phyloP scores from a whole-genome alignment of 2,797 vertebrate genomes.

The Rhinella marina region DNA sequence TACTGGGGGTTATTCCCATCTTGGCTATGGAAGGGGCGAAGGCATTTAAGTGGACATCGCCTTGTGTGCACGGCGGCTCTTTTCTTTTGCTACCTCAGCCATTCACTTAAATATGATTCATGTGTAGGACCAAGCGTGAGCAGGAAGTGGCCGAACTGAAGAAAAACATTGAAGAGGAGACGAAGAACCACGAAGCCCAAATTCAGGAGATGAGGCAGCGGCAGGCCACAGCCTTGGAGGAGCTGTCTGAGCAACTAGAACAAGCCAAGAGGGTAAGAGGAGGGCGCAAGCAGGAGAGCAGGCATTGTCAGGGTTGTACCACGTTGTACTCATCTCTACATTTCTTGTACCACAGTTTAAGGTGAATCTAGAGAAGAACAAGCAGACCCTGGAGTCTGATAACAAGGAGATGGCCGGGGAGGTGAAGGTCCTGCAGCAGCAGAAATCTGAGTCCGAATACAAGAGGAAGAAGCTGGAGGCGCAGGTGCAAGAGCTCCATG shows the following conservation, averaged over 20 bases:
- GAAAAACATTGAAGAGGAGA: constrained; percentile 95
- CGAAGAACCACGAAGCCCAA: constrained; percentile 92
- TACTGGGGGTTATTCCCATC: too few relatives aligned
- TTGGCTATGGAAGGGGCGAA: too few relatives aligned
- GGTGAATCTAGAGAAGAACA: constrained; percentile 93
- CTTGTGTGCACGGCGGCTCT: too few relatives aligned
- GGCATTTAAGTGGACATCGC: too few relatives aligned
- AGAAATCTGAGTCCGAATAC: constrained; percentile 89
- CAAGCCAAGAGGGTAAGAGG: constrained; percentile 90
- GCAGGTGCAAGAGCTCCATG: constrained; percentile 88
- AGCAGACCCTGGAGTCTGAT: constrained; percentile 90
- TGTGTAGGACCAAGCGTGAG: constrained; percentile 88
- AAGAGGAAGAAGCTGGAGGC: constrained; percentile 93
- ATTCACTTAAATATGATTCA: background rate
- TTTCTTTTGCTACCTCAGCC: too few relatives aligned
- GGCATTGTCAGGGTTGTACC: too few relatives aligned
- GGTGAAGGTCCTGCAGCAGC: constrained; percentile 92
- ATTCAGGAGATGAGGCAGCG: constrained; percentile 95
- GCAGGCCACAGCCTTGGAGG: constrained; percentile 87
- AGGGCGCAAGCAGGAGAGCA: background rate
- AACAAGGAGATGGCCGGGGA: constrained; percentile 92
- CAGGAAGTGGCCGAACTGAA: constrained; percentile 96
- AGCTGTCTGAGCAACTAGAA: constrained; percentile 93
- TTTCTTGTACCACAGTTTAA: constrained; percentile 80
- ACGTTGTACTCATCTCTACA: background rate